Percentiles rank a stretch among this genome's conserved stretches.
Evolutionary conservation across 2,888 invertebrate species (phyloP).

Genomic region (Ligdia adustata): DNA sequence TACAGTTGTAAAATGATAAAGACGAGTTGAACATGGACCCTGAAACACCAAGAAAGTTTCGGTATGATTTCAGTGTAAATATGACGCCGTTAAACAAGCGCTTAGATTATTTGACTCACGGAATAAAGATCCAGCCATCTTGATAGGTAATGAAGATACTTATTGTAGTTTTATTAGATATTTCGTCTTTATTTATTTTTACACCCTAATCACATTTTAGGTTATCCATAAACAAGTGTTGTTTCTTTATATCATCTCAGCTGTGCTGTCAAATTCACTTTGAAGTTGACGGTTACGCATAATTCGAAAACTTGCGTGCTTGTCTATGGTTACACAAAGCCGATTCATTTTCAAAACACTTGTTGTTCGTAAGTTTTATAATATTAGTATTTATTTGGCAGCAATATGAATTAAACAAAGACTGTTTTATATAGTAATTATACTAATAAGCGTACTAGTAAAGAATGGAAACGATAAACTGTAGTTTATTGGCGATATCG

Average conservation of each 20-base stretch:
- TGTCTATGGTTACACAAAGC: conserved; percentile 8
- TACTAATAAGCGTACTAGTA: conserved; percentile 17
- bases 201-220: conserved; percentile 3
- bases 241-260: not conserved
- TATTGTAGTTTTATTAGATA: not conserved
- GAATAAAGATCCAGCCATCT: conserved; percentile 66
- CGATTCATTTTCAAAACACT: conserved; percentile 22
- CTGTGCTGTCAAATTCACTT: not conserved
- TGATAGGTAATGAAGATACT: not conserved
- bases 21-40: conserved; percentile 62
- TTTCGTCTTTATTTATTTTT: conserved; percentile 16
- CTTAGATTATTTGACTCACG: too few relatives aligned
- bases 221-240: conserved; percentile 9
- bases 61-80: not conserved
- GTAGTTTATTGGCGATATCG: conserved; percentile 61
- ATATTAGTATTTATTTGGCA: not conserved
- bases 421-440: conserved; percentile 10
- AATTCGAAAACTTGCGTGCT: conserved; percentile 6
- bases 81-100: too few relatives aligned
- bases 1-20: conserved; percentile 55
- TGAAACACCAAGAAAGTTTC: conserved; percentile 43
- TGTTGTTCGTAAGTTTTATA: conserved; percentile 1
- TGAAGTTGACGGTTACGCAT: conserved; percentile 1
- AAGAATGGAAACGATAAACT: conserved; percentile 67
- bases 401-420: conserved; percentile 30